Base-by-base conservation (phyloP, 2,797 vertebrate species). In the Moxostoma hubbsi region DNA sequence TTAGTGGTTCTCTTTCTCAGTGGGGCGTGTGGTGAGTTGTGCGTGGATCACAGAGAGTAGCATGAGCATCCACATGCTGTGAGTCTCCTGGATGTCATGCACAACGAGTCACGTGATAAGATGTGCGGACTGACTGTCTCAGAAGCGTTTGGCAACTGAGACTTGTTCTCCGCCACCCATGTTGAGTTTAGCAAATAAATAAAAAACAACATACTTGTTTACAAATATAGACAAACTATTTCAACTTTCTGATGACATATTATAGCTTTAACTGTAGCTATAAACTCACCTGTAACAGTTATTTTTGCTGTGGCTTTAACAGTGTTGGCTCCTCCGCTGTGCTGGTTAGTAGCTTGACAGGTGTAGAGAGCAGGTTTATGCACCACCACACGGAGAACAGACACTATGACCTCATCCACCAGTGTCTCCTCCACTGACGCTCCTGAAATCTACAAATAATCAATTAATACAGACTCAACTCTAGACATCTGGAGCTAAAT, bases 331-430 rank as follows among this genome's bases (percentile, higher is more conserved):
- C 95, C 96, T 18, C 96, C 95, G 9, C 92, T 97, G 73, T 98
- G 97, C 57, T 94, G 95, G 87, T 99, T 99, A 0, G 94, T 96
- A 69, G 98, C 97, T 51, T 97, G 91, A 65, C 98, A 99, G 1
- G 97, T 99, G 85, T 96, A 99, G 45, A 98, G 92, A 50, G 96
- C 95, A 0, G 97, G 97, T 75, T 95, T 95, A 47, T 93, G 96
- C 75, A 97, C 95, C 0, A 93, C 93, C 46, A 97, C 92, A 67
- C 90, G 95, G 7, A 99, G 89, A 64, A 94, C 89, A 1, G 98
- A 99, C 68, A 95, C 90, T 68, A 98, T 93, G 80, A 96, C 92
- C 77, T 96, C 94, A 64, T 94, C 96, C 76, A 92, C 93, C 79
- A 98, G 78, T 0, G 92, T 98, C 88, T 98, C 97, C 0, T 92